Evolutionary conservation across 1,140 invertebrate species (phyloP).

Genomic region (Stenopsyche tienmushanensis): DNA sequence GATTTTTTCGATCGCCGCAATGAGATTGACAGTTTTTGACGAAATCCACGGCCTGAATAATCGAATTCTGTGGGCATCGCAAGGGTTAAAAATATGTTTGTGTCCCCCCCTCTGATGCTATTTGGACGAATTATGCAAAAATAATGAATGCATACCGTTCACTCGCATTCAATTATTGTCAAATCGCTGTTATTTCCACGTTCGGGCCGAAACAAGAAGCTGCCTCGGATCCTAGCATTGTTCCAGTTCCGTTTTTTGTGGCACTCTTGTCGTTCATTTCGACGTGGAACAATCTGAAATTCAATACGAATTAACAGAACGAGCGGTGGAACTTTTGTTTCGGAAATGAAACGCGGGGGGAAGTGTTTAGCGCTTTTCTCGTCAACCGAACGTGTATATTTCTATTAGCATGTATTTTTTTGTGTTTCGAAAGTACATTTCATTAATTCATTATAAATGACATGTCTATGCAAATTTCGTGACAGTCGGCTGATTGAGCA

Average conservation of each 20-base stretch:
- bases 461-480: constrained; percentile 39
- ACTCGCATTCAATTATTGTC: constrained; percentile 6
- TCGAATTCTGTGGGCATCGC: too few species aligned
- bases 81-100: too few species aligned
- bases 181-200: constrained; percentile 12
- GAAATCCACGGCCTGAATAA: too few species aligned
- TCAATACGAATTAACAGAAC: constrained; percentile 41
- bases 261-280: constrained; percentile 17
- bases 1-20: constrained; percentile 3
- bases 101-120: too few species aligned
- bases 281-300: constrained; percentile 33
- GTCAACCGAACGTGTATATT: neutral
- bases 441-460: constrained; percentile 22
- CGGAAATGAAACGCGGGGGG: constrained; percentile 4
- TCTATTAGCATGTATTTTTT: constrained; percentile 5
- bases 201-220: constrained; percentile 1
- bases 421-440: neutral
- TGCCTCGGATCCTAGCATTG: constrained; percentile 1
- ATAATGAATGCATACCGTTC: neutral
- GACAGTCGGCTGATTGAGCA: constrained; percentile 25
- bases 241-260: neutral
- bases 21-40: too few species aligned
- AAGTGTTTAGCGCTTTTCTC: constrained; percentile 8
- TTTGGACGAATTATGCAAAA: neutral
- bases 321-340: constrained; percentile 15